These are phyloP conservation scores for Pristionchus japonicus DNA, from an alignment of 2,888 invertebrate species.

Conservation along the genomic window DNA sequence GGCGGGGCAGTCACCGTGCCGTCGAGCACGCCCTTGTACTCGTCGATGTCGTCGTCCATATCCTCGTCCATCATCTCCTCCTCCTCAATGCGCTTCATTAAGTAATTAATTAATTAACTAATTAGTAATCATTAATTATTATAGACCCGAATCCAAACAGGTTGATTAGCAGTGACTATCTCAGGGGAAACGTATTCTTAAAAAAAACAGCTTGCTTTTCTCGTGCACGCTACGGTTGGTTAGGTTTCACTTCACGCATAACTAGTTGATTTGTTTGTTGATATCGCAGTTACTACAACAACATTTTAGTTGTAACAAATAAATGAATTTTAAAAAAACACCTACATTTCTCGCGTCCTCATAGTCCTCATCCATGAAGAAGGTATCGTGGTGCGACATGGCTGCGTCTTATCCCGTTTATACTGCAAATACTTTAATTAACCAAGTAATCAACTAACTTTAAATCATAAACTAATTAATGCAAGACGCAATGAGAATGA, in stretches of 20 bases:
- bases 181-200: too few relatives aligned
- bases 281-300: not conserved
- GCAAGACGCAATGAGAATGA: not conserved
- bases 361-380: slow-evolving; percentile 46
- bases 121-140: not conserved
- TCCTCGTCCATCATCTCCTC: slow-evolving; percentile 59
- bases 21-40: slow-evolving; percentile 90
- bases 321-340: too few relatives aligned
- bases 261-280: not conserved
- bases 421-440: not conserved
- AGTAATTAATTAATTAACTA: not conserved
- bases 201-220: too few relatives aligned
- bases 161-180: too few relatives aligned
- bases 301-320: too few relatives aligned
- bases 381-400: slow-evolving; percentile 42
- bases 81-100: not conserved
- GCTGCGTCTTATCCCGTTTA: not conserved
- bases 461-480: not conserved
- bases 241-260: not conserved
- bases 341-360: slow-evolving; percentile 36
- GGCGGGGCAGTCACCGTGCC: slow-evolving; percentile 76
- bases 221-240: too few relatives aligned
- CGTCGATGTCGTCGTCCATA: slow-evolving; percentile 83
- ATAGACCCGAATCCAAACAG: too few relatives aligned
- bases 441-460: not conserved